Conservation (phyloP, 2,797 vertebrate genomes). For the Danio kyathit region DNA sequence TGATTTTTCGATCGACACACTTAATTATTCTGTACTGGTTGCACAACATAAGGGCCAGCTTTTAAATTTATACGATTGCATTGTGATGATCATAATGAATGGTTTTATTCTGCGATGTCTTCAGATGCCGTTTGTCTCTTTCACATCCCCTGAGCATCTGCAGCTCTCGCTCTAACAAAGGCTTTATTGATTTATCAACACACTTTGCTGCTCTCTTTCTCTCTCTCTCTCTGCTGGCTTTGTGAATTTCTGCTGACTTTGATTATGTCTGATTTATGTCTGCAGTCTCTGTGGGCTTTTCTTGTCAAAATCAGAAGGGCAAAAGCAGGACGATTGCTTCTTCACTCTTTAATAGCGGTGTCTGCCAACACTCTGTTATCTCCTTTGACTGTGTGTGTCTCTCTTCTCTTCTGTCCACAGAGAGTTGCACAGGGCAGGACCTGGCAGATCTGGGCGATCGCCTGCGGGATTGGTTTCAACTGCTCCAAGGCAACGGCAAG, state of each 20-base stretch:
- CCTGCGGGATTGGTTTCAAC: conserved; percentile 97
- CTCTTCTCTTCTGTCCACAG: conserved; percentile 68
- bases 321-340: conserved; percentile 26
- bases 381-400: conserved; percentile 22
- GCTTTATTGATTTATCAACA: conserved; percentile 54
- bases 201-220: conserved; percentile 17
- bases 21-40: too few relatives aligned
- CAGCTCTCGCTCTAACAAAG: conserved; percentile 31
- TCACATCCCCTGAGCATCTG: conserved; percentile 26
- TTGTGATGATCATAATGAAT: conserved; percentile 33
- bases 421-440: conserved; percentile 94
- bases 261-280: conserved; percentile 30
- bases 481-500: conserved; percentile 94
- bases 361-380: conserved; percentile 35
- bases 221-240: conserved; percentile 32
- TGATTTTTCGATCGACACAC: too few relatives aligned
- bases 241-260: conserved; percentile 40
- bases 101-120: conserved; percentile 26
- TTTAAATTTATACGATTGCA: conserved; percentile 21
- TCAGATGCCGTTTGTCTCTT: conserved; percentile 36
- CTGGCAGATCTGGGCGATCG: conserved; percentile 95
- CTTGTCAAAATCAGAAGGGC: conserved; percentile 29
- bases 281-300: conserved; percentile 12
- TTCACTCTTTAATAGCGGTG: background rate
- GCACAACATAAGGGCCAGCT: background rate